phyloP scores from a whole-genome alignment of 64 coral and sea anemone genomes.

The Dendrophyllia cribrosa region DNA sequence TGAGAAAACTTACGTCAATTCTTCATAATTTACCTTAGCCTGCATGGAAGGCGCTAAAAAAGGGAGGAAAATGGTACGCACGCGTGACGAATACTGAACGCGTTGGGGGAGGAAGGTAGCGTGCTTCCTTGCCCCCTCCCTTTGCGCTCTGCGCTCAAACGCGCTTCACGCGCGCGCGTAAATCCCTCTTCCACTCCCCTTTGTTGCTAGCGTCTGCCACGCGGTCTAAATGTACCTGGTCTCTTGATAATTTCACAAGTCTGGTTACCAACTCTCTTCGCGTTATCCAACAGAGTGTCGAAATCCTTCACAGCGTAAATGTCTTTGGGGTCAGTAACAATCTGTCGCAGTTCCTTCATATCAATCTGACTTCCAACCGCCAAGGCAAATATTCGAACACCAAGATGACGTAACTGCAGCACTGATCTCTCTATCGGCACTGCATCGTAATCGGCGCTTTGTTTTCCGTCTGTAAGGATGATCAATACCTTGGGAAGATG shows the following conservation, averaged over 20 bases:
- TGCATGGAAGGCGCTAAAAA: no score
- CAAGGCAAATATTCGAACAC: constrained; percentile 64
- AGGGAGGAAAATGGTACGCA: no score
- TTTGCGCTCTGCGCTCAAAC: no score
- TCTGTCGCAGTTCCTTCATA: constrained; percentile 37
- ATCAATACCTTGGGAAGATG: constrained; percentile 47
- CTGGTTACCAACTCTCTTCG: constrained; percentile 17
- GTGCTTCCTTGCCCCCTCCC: no score
- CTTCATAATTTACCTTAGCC: no score
- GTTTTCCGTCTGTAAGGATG: constrained; percentile 57
- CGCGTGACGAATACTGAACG: no score
- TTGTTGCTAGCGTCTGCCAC: no score
- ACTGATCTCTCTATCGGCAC: constrained; percentile 65
- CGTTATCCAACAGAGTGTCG: constrained; percentile 36
- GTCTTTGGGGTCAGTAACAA: constrained; percentile 59
- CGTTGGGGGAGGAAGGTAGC: no score
- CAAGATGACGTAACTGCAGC: constrained; percentile 33
- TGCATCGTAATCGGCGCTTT: constrained; percentile 56
- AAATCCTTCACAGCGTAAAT: constrained; percentile 62
- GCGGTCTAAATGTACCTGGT: not conserved
- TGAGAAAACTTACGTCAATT: no score
- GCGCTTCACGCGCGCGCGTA: no score
- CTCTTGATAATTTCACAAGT: constrained; percentile 34
- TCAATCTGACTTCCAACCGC: constrained; percentile 65
- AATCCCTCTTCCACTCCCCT: no score